Base-by-base conservation (phyloP, 2,888 invertebrate species). In the Dryadula phaetusa region DNA sequence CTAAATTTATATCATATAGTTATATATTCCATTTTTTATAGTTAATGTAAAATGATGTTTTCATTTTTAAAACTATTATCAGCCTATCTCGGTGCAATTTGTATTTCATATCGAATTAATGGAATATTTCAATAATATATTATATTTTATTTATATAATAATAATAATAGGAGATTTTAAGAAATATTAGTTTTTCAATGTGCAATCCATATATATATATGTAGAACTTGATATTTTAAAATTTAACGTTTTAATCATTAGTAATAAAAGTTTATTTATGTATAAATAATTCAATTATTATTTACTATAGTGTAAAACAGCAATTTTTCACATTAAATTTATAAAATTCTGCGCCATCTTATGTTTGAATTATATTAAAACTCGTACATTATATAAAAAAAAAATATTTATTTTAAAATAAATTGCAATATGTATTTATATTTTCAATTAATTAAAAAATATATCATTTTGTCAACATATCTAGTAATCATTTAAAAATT, bases 401-500 rank as follows among this genome's bases (percentile, higher is more conserved):
- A 16, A 25, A 7, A 40, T 25, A 37, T 25, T 14, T 12, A 58
- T 25, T 22, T 10, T n/a, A 20, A 28, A 40, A 22, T 4, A 16
- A 10, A 14, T 40, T 6, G 32, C 58, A 58, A 58, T 58, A 44
- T 46, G 22, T 18, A 34, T 44, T 32, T 8, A 8, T 32, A 22
- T 60, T 32, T 52, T 42, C 25, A 44, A 62, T 28, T 52, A 52
- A 16, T 16, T n/a, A 37, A 62, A 7, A 32, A 62, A 58, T 37
- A 65, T 69, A 69, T 69, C 65, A 62, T 65, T 69, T 64, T 32
- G 32, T 37, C 47, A 25, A 64, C 64, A 64, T 64, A 64, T 64
- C 64, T 58, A 25, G 32, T 42, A 37, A 32, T 46, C 34, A 16
- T n/a, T 37, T 37, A 20, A 22, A 58, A 37, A 40, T 42, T 16